These are phyloP conservation scores for Prionailurus bengalensis DNA, from an alignment of 2,113 vertebrate species.

Conservation along the genomic window DNA sequence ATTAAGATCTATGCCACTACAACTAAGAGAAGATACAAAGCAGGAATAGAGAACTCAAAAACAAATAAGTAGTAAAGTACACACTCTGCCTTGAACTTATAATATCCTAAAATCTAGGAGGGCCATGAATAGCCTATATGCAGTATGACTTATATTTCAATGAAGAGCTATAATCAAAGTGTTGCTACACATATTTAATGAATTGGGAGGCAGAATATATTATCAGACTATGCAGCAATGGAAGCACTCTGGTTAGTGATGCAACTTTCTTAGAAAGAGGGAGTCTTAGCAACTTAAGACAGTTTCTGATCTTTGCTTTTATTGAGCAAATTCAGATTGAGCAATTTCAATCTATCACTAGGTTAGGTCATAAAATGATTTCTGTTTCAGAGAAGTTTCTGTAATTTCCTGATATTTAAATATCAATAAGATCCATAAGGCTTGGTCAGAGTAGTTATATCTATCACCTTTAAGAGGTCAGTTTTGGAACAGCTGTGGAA, in stretches of 20 bases:
- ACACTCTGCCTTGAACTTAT: not conserved
- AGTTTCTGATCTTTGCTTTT: not conserved
- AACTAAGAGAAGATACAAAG: not conserved
- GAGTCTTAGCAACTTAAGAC: not conserved
- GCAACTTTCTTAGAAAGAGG: not conserved
- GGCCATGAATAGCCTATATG: not conserved
- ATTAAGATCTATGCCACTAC: fast-evolving
- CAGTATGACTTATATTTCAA: not conserved
- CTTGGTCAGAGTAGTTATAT: not conserved
- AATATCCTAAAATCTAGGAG: not conserved
- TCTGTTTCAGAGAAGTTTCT: not conserved
- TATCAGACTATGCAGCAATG: not conserved
- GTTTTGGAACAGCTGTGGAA: not conserved
- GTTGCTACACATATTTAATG: not conserved
- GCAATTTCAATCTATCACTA: not conserved
- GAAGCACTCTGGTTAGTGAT: not conserved
- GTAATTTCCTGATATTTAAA: not conserved
- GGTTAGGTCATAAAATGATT: not conserved
- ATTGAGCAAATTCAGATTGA: not conserved
- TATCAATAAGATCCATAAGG: not conserved
- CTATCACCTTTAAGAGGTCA: not conserved
- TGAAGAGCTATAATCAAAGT: not conserved
- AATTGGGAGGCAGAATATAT: not conserved
- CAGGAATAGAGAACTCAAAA: not conserved
- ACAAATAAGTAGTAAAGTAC: not conserved